Evolutionary conservation across 2,113 vertebrate genomes (phyloP).

Genomic region (Callospermophilus lateralis): DNA sequence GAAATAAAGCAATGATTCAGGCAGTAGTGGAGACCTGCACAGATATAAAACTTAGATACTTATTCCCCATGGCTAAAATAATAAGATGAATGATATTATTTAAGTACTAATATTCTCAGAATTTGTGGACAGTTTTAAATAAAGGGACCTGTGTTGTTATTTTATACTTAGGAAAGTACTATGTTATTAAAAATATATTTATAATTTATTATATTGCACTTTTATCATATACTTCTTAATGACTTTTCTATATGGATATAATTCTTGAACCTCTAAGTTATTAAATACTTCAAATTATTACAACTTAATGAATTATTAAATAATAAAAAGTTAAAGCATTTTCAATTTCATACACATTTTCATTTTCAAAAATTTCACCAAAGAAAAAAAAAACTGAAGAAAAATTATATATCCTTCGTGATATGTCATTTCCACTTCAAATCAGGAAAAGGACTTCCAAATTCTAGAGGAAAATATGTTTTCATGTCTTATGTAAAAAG

Average conservation of each 20-base stretch:
- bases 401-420: background rate
- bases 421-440: background rate
- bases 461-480: background rate
- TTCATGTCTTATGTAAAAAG: background rate
- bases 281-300: background rate
- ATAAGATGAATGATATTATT: background rate
- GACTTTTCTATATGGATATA: background rate
- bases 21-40: background rate
- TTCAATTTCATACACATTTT: background rate
- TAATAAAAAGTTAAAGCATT: background rate
- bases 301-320: background rate
- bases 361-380: background rate
- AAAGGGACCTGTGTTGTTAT: background rate
- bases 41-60: background rate
- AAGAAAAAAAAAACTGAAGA: background rate
- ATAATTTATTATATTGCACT: background rate
- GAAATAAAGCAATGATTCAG: background rate
- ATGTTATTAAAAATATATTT: constrained; percentile 9
- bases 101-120: background rate
- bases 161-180: constrained; percentile 5
- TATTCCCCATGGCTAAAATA: background rate
- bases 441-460: background rate
- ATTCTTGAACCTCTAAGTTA: background rate
- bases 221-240: background rate
- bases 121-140: background rate